Conservation (phyloP, 1,140 invertebrate species). For the Drosophila miranda region DNA sequence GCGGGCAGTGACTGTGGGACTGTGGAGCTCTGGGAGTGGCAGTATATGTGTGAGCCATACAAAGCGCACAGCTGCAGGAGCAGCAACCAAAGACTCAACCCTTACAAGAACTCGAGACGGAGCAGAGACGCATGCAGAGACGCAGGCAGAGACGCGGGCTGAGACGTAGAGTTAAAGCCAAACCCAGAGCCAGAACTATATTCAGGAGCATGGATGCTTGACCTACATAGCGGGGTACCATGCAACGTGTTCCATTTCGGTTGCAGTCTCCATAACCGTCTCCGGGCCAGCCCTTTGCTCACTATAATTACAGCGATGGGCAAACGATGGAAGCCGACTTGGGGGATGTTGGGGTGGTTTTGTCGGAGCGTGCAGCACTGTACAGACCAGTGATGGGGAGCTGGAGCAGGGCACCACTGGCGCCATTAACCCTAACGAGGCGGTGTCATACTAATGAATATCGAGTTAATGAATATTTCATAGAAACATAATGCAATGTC, state of each 20-base stretch:
- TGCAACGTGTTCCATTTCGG: too few species aligned
- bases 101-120: too few species aligned
- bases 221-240: conserved; percentile 31
- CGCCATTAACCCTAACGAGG: conserved; percentile 74
- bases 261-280: background rate
- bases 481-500: conserved; percentile 45
- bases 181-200: background rate
- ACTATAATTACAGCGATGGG: conserved; percentile 40
- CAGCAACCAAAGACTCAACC: too few species aligned
- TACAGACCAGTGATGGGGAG: background rate
- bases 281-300: conserved; percentile 1
- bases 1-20: background rate
- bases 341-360: background rate
- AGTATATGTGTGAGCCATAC: background rate
- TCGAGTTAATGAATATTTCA: conserved; percentile 77
- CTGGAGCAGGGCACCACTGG: conserved; percentile 24
- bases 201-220: conserved; percentile 25
- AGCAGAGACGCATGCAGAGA: background rate
- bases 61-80: conserved; percentile 9
- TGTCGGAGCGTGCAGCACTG: too few species aligned
- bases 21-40: background rate
- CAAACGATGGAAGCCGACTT: conserved; percentile 44
- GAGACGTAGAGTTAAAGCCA: background rate
- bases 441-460: conserved; percentile 73
- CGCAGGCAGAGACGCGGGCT: background rate